These are phyloP conservation scores for Anser cygnoides DNA, from an alignment of 2,113 vertebrate species.

Conservation along the genomic window DNA sequence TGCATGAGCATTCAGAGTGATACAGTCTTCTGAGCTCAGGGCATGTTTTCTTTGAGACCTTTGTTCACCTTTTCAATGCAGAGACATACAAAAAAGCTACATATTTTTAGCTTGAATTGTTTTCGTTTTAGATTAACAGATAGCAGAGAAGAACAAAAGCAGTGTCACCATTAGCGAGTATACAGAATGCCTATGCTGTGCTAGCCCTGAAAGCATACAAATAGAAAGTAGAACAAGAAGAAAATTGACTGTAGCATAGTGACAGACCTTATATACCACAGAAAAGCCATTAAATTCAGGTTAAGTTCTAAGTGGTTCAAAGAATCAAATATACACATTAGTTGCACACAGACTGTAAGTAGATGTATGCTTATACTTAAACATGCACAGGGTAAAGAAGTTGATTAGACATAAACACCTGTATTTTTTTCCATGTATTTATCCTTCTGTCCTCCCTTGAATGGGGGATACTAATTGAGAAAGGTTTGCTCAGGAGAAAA, in stretches of 20 bases:
- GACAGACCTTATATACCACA: not conserved
- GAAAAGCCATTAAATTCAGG: constrained; percentile 13
- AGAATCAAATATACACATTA: not conserved
- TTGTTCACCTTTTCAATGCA: constrained; percentile 18
- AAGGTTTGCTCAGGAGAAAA: not conserved
- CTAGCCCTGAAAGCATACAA: constrained; percentile 9
- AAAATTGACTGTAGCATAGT: not conserved
- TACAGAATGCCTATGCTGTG: not conserved
- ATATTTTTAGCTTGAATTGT: not conserved
- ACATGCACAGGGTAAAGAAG: not conserved
- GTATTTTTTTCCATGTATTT: not conserved
- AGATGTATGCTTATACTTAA: constrained; percentile 6
- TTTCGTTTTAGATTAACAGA: constrained; percentile 29
- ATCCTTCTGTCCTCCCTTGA: not conserved
- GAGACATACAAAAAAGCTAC: not conserved
- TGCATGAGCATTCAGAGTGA: not conserved
- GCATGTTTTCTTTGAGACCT: not conserved
- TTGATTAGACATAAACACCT: not conserved
- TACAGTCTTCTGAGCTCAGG: not conserved
- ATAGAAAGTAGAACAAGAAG: constrained; percentile 3
- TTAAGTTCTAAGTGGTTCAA: not conserved
- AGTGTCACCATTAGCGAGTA: not conserved
- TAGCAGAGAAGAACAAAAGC: constrained; percentile 31
- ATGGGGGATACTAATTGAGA: not conserved
- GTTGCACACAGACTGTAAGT: not conserved